Percentiles rank a stretch among this genome's conserved stretches.
These are phyloP conservation scores for Dryococelus australis DNA, from an alignment of 2,888 invertebrate genomes.

Conservation along the genomic window DNA sequence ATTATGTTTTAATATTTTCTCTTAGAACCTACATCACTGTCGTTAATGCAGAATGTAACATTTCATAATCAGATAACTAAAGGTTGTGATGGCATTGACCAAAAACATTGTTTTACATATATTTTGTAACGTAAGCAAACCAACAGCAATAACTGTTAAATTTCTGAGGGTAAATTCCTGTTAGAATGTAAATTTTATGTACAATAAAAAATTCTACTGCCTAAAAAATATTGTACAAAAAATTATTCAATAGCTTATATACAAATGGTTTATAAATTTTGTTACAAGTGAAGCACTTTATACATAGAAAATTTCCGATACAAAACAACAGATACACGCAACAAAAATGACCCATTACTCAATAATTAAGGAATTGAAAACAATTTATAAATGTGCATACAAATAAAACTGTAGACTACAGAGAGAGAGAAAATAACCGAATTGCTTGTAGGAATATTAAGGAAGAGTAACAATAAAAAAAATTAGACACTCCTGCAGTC, in stretches of 20 bases:
- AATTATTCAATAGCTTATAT: constrained; percentile 1
- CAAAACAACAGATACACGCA: not conserved
- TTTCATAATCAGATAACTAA: not conserved
- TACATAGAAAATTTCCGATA: not conserved
- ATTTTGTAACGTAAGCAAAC: not conserved
- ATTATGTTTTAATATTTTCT: too few relatives aligned
- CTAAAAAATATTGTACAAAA: constrained; percentile 4
- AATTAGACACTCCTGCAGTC: not conserved
- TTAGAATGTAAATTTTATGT: not conserved
- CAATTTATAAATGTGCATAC: too few relatives aligned
- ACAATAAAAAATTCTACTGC: not conserved
- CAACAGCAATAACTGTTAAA: not conserved
- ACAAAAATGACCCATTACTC: not conserved
- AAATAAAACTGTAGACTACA: too few relatives aligned
- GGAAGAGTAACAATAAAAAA: not conserved
- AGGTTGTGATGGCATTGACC: not conserved
- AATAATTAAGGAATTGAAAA: not conserved
- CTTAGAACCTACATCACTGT: not conserved
- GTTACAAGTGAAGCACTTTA: constrained; percentile 10
- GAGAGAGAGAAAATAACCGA: not conserved
- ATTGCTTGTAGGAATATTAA: not conserved
- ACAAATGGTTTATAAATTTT: not conserved
- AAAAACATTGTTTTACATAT: not conserved
- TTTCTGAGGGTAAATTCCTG: not conserved
- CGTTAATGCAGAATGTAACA: not conserved